Percentiles rank a stretch among this genome's conserved stretches.
phyloP scores from a whole-genome alignment of 2,888 invertebrate species.

The Patella depressa region DNA sequence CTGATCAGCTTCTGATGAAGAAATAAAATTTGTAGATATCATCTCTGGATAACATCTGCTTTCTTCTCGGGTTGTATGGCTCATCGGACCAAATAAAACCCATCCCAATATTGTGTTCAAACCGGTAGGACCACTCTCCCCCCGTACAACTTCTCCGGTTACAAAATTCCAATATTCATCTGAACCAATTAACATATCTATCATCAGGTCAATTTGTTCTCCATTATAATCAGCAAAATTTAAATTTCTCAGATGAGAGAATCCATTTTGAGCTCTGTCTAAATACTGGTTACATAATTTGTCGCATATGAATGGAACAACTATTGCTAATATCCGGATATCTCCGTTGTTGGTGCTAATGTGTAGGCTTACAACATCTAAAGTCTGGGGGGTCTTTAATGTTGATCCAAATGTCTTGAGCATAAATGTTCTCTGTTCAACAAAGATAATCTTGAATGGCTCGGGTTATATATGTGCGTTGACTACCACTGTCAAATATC shows the following conservation, averaged over 20 bases:
- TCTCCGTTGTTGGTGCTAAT: neutral
- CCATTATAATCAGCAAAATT: neutral
- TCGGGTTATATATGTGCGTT: neutral
- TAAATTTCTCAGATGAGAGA: neutral
- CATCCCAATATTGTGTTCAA: neutral
- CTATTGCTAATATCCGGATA: neutral
- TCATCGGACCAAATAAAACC: neutral
- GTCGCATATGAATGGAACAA: neutral
- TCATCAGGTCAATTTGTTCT: neutral
- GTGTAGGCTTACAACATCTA: neutral
- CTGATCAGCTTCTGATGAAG: neutral
- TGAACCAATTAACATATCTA: neutral
- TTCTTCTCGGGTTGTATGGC: neutral
- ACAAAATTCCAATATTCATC: constrained; percentile 4
- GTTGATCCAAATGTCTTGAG: neutral
- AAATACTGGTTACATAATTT: neutral
- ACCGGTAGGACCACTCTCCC: neutral
- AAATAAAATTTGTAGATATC: neutral
- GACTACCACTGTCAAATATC: neutral
- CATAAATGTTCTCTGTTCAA: neutral
- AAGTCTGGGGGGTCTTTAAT: neutral
- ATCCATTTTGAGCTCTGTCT: neutral
- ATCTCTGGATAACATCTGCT: neutral
- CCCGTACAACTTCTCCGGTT: neutral
- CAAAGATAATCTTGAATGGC: neutral